Evolutionary conservation across 2,888 invertebrate genomes (phyloP).

Genomic region (Apotomis capreana): DNA sequence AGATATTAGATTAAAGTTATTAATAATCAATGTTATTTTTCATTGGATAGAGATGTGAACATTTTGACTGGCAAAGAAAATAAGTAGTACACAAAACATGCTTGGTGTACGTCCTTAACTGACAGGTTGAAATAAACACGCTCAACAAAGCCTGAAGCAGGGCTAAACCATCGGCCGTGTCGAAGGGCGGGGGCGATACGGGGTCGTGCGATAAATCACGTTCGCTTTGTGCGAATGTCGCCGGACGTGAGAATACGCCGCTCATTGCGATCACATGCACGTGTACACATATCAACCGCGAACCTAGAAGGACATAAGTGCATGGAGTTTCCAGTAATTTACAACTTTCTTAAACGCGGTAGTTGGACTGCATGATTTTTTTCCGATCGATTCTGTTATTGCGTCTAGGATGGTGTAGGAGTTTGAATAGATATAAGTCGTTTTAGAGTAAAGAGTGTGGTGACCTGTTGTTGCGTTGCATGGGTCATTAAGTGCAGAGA

Average conservation of each 20-base stretch:
- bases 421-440: neutral
- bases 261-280: constrained; percentile 63
- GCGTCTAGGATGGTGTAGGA: neutral
- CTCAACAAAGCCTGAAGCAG: neutral
- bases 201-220: constrained; percentile 46
- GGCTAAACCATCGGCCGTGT: constrained; percentile 25
- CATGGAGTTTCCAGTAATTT: neutral
- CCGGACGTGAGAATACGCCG: constrained; percentile 66
- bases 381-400: constrained; percentile 37
- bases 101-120: too few relatives aligned
- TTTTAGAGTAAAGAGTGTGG: constrained; percentile 1
- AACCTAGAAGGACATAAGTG: neutral
- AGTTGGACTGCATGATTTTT: constrained; percentile 51
- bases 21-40: too few relatives aligned
- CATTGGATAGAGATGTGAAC: too few relatives aligned
- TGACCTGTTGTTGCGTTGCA: constrained; percentile 20
- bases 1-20: too few relatives aligned
- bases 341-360: neutral
- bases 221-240: constrained; percentile 48
- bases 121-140: neutral
- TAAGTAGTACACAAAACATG: too few relatives aligned
- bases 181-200: constrained; percentile 46
- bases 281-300: constrained; percentile 46
- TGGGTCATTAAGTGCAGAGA: constrained; percentile 17
- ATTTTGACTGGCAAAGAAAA: too few relatives aligned